These are phyloP conservation scores for Mythimna vitellina DNA, from an alignment of 2,888 invertebrate species.

Conservation along the genomic window DNA sequence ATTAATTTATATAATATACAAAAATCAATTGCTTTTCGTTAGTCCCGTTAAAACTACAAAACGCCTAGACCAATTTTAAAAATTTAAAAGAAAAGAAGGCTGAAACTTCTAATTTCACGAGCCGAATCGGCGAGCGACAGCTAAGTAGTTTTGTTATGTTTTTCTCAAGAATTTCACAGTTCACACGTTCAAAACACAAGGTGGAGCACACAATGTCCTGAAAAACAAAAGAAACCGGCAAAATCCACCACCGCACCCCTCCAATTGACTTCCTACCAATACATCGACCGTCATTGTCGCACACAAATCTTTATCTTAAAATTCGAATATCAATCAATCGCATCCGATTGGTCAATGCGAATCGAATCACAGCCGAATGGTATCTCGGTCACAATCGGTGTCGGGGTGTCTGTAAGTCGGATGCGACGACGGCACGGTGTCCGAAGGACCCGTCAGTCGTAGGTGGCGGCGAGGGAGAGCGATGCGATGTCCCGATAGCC, in stretches of 20 bases:
- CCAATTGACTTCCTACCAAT: constrained; percentile 58
- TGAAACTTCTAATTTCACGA: too few relatives aligned
- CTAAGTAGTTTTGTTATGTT: constrained; percentile 9
- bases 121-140: too few relatives aligned
- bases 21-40: too few relatives aligned
- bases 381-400: constrained; percentile 86
- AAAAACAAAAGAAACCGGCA: constrained; percentile 40
- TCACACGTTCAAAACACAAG: constrained; percentile 19
- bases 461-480: constrained; percentile 62
- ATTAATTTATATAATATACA: too few relatives aligned
- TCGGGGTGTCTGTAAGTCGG: constrained; percentile 71
- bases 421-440: constrained; percentile 65
- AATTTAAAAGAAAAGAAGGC: too few relatives aligned
- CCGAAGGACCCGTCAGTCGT: constrained; percentile 63
- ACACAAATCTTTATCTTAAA: constrained; percentile 65
- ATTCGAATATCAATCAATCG: constrained; percentile 77
- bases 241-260: constrained; percentile 42
- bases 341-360: constrained; percentile 76
- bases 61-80: too few relatives aligned
- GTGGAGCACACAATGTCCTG: constrained; percentile 32
- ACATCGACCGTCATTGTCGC: constrained; percentile 55
- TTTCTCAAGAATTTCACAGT: background rate
- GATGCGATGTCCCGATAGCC: constrained; percentile 77
- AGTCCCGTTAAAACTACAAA: too few relatives aligned
- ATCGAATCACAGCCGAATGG: constrained; percentile 76